phyloP scores from a whole-genome alignment of 2,113 vertebrate genomes.

The Gorsachius goisagi region DNA sequence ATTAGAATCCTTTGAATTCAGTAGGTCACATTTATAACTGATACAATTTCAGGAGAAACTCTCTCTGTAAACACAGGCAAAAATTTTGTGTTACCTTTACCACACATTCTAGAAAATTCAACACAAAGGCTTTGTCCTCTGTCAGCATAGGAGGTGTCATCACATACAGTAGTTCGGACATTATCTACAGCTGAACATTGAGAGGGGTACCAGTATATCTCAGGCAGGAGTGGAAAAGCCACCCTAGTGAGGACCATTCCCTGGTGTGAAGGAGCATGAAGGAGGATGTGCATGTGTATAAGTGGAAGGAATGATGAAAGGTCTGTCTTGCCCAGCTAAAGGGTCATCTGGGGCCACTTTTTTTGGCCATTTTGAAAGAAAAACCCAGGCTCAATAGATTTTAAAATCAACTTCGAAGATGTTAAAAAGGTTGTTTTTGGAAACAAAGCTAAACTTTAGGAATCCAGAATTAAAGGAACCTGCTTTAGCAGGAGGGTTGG shows the following conservation, averaged over 20 bases:
- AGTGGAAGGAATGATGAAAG: not conserved
- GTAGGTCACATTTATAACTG: not conserved
- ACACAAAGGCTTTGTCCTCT: not conserved
- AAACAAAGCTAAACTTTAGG: not conserved
- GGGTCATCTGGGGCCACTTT: not conserved
- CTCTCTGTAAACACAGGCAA: not conserved
- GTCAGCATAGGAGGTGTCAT: not conserved
- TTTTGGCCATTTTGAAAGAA: not conserved
- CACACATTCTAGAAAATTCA: not conserved
- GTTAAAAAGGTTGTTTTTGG: not conserved
- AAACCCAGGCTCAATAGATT: not conserved
- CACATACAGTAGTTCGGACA: not conserved
- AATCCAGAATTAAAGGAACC: not conserved
- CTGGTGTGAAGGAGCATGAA: not conserved
- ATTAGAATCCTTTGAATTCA: not conserved
- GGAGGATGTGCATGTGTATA: not conserved
- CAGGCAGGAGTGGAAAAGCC: not conserved
- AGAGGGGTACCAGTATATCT: accelerated
- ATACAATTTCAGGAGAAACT: not conserved
- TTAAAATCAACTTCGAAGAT: not conserved
- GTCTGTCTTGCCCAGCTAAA: not conserved
- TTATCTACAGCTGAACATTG: not conserved
- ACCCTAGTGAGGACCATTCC: not conserved
- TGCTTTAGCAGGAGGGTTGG: too few species aligned
- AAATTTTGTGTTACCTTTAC: not conserved